A percentile compares a stretch with the other conserved stretches of the same genome.
These are phyloP conservation scores for Hozukius guyotensis DNA, from an alignment of 2,797 vertebrate species.

Conservation along the genomic window DNA sequence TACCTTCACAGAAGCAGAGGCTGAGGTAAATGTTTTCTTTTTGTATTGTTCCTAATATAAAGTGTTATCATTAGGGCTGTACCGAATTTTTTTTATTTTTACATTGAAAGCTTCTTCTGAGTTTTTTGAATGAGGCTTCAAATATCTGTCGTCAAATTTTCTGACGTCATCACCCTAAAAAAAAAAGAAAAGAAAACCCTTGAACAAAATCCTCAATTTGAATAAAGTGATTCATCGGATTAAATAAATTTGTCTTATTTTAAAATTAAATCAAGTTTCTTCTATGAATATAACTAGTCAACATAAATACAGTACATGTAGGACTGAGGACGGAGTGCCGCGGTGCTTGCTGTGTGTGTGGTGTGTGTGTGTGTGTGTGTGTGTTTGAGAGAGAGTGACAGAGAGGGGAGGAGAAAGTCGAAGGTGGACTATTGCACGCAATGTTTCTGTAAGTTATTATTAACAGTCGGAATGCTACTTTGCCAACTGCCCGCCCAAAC, in stretches of 20 bases:
- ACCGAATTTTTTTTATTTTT: neutral
- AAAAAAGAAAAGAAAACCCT: neutral
- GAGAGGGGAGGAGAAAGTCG: too few relatives aligned
- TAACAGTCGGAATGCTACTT: too few relatives aligned
- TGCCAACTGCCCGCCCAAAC: too few relatives aligned
- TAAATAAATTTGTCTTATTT: neutral
- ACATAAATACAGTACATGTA: neutral
- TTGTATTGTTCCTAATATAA: neutral
- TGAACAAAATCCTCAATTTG: neutral
- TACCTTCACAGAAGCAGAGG: constrained; percentile 84
- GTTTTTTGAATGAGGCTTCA: neutral
- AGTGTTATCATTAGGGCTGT: neutral
- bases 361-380: too few relatives aligned
- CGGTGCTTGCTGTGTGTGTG: too few relatives aligned
- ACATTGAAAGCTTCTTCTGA: too few relatives aligned
- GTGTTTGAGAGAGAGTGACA: too few relatives aligned
- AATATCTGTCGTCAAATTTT: neutral
- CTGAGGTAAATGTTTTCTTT: constrained; percentile 79
- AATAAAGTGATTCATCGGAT: neutral
- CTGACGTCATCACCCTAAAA: too few relatives aligned
- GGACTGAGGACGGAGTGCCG: too few relatives aligned
- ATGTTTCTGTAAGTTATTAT: too few relatives aligned
- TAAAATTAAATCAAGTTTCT: neutral
- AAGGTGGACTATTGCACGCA: too few relatives aligned
- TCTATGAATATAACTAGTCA: neutral